phyloP scores from a whole-genome alignment of 1,140 invertebrate species.

The Rhyacophila brunnea region DNA sequence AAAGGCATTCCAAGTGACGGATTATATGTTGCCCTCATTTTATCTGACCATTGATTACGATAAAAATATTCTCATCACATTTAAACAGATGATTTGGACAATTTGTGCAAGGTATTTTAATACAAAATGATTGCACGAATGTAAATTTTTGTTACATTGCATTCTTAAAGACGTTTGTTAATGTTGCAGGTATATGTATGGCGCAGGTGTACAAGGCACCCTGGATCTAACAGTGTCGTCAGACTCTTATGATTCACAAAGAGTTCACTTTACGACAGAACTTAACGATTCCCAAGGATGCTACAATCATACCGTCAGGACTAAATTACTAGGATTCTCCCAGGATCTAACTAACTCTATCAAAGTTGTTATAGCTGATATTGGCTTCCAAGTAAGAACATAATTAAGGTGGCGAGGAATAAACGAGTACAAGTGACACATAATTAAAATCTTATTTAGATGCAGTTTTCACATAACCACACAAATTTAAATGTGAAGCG shows the following conservation, averaged over 20 bases:
- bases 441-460: too few relatives aligned
- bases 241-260: slow-evolving; percentile 25
- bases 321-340: slow-evolving; percentile 40
- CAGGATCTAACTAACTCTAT: slow-evolving; percentile 34
- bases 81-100: slow-evolving; percentile 46
- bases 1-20: slow-evolving; percentile 43
- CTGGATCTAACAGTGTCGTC: slow-evolving; percentile 41
- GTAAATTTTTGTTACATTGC: too few relatives aligned
- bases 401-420: too few relatives aligned
- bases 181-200: slow-evolving; percentile 65
- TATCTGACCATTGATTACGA: slow-evolving; percentile 45
- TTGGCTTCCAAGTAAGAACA: slow-evolving; percentile 47
- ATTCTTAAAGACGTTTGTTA: too few relatives aligned
- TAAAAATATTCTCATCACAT: slow-evolving; percentile 41
- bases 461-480: too few relatives aligned
- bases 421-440: too few relatives aligned
- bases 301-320: slow-evolving; percentile 44
- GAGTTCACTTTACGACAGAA: slow-evolving; percentile 40
- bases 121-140: too few relatives aligned
- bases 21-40: slow-evolving; percentile 48
- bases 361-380: slow-evolving; percentile 45
- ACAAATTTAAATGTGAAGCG: too few relatives aligned
- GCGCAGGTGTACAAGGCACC: slow-evolving; percentile 68
- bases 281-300: slow-evolving; percentile 42
- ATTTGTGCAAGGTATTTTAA: slow-evolving; percentile 46